A percentile compares a stretch with the other conserved stretches of the same genome.
These are phyloP conservation scores for Eulemur coronatus DNA, from an alignment of 2,797 vertebrate species.

Conservation along the genomic window DNA sequence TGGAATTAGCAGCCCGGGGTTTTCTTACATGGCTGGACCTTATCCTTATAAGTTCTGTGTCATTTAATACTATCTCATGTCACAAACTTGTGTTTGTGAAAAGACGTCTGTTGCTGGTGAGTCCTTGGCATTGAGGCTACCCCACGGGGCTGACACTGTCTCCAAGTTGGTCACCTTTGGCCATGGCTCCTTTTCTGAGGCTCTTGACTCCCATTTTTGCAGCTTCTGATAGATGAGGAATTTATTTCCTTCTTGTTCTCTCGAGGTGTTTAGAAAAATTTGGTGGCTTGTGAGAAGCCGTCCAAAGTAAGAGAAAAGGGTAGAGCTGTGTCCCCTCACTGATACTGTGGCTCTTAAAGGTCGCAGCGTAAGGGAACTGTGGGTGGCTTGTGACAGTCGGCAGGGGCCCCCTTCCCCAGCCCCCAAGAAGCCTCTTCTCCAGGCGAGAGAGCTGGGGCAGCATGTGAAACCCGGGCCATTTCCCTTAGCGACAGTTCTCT, in stretches of 20 bases:
- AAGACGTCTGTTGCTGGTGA: fast-evolving
- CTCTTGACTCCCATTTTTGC: background rate
- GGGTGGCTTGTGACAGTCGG: background rate
- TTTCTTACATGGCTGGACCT: background rate
- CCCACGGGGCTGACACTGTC: background rate
- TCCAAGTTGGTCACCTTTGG: background rate
- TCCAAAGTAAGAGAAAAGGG: background rate
- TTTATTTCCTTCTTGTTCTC: background rate
- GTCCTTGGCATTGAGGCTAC: background rate
- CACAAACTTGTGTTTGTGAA: background rate
- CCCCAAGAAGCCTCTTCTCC: background rate
- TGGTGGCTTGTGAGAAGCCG: background rate
- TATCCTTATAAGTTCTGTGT: fast-evolving
- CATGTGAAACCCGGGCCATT: fast-evolving
- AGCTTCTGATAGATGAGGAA: background rate
- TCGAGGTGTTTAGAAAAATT: fast-evolving
- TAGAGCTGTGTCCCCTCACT: background rate
- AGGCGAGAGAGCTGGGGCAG: background rate
- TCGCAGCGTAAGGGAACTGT: background rate
- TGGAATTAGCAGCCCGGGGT: no score
- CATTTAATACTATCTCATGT: fast-evolving
- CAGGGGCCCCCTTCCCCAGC: background rate
- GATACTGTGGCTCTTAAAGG: background rate
- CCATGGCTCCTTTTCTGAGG: background rate
- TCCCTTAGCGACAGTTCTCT: background rate